phyloP scores from a whole-genome alignment of 2,113 vertebrate species.

The Myanophis thanlyinensis region DNA sequence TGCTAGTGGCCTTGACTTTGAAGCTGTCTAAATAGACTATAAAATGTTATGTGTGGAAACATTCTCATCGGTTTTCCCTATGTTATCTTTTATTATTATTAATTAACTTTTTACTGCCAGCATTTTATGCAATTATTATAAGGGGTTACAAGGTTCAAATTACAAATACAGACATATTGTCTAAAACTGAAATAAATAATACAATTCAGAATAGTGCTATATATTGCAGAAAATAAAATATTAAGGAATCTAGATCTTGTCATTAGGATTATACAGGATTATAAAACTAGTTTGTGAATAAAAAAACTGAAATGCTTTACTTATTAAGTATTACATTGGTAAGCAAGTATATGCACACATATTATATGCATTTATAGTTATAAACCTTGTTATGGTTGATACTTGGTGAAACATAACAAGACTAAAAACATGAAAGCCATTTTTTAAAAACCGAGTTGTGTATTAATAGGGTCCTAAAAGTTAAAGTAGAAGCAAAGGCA shows the following conservation, averaged over 20 bases:
- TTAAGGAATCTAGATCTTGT: not conserved
- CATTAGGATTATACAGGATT: not conserved
- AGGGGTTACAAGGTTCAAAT: not conserved
- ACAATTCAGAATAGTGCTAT: not conserved
- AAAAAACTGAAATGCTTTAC: not conserved
- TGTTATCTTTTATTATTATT: not conserved
- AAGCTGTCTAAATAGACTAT: not conserved
- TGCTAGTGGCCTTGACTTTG: no score
- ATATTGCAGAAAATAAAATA: not conserved
- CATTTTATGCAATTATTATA: not conserved
- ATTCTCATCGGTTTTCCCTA: not conserved
- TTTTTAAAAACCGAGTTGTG: not conserved
- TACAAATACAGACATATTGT: not conserved
- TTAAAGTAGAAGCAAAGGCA: not conserved
- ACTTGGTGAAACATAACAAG: not conserved
- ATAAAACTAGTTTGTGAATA: not conserved
- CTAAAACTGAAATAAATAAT: not conserved
- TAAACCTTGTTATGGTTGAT: not conserved
- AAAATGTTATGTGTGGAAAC: not conserved
- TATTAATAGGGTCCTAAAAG: not conserved
- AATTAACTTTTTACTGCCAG: not conserved
- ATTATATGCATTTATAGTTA: not conserved
- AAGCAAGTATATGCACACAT: not conserved
- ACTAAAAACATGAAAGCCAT: not conserved
- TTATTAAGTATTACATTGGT: not conserved